A percentile compares a stretch with the other conserved stretches of the same genome.
Evolutionary conservation across 2,797 vertebrate genomes (phyloP).

Genomic region (Gymnothorax reevesii): DNA sequence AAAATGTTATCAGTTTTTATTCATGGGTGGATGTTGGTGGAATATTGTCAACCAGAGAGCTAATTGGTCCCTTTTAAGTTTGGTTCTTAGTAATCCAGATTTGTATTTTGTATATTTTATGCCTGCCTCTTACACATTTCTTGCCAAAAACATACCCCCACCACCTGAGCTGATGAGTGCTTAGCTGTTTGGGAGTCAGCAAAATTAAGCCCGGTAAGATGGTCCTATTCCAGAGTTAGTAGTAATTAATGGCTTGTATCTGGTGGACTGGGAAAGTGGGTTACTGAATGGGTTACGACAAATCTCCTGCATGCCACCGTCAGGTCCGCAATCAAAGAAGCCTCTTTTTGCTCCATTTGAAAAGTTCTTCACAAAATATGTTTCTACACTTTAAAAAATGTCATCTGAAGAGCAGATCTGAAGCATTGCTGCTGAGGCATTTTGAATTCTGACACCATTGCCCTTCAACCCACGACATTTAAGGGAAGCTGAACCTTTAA

Average conservation of each 20-base stretch:
- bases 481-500: too few species aligned
- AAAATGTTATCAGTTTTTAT: too few species aligned
- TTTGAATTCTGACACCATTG: background rate
- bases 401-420: background rate
- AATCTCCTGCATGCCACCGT: background rate
- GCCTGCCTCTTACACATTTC: background rate
- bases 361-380: background rate
- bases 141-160: background rate
- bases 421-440: background rate
- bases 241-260: background rate
- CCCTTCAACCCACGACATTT: too few species aligned
- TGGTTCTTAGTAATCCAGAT: too few species aligned
- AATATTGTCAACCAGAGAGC: too few species aligned
- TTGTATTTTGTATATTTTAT: background rate
- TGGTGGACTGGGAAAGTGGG: background rate
- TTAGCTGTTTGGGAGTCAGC: background rate
- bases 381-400: background rate
- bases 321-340: background rate
- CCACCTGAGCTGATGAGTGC: background rate
- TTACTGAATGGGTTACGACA: background rate
- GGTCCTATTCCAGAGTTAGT: background rate
- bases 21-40: too few species aligned
- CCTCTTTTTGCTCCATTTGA: background rate
- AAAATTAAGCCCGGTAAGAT: background rate
- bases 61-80: too few species aligned